Conservation (phyloP, 2,888 invertebrate genomes). For the Microplitis manilae region DNA sequence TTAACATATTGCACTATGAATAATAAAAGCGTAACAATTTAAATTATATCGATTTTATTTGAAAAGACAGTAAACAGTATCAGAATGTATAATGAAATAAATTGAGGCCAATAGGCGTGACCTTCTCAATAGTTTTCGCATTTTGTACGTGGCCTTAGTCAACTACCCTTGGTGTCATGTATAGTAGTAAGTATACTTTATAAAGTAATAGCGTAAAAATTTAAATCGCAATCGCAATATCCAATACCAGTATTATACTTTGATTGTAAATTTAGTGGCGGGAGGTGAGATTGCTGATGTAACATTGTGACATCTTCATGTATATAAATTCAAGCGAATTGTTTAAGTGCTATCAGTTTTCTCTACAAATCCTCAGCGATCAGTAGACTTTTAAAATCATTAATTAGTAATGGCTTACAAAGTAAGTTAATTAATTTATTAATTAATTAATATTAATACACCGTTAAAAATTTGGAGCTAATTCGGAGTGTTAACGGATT, state of each 20-base stretch:
- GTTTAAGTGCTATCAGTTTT: conserved; percentile 57
- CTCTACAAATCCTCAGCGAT: conserved; percentile 52
- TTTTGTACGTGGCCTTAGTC: conserved; percentile 52
- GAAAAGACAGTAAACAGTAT: not conserved
- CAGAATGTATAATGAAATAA: not conserved
- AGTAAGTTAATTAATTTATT: conserved; percentile 62
- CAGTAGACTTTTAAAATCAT: conserved; percentile 39
- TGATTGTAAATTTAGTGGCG: conserved; percentile 40
- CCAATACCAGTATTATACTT: not conserved
- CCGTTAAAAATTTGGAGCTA: too few species aligned
- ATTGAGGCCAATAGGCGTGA: conserved; percentile 40
- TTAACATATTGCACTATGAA: too few species aligned
- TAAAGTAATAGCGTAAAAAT: too few species aligned
- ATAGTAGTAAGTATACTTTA: too few species aligned
- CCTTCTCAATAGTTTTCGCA: conserved; percentile 48
- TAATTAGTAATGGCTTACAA: conserved; percentile 55
- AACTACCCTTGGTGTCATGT: conserved; percentile 52
- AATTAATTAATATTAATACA: conserved; percentile 39
- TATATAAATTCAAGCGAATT: conserved; percentile 54
- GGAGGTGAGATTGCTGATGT: conserved; percentile 48
- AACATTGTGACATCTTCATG: conserved; percentile 59
- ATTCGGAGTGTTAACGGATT: too few species aligned
- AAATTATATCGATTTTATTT: conserved; percentile 3
- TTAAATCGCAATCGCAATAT: conserved; percentile 12
- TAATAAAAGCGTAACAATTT: not conserved